Conservation (phyloP, 2,113 vertebrate genomes). For the Brachypteracias leptosomus region DNA sequence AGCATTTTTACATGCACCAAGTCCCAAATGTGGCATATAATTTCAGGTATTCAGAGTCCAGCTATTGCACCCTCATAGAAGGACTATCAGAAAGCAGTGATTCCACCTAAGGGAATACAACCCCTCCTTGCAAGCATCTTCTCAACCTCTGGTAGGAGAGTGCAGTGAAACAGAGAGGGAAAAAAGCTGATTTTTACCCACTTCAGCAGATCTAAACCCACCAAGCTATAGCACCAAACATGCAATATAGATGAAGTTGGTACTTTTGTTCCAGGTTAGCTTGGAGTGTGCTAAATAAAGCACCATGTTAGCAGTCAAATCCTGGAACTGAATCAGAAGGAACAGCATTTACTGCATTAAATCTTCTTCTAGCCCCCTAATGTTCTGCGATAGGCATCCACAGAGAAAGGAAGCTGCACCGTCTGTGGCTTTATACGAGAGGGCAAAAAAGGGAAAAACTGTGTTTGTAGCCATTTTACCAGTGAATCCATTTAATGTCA, state of each 20-base stretch:
- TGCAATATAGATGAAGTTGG: fast-evolving
- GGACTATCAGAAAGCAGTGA: background rate
- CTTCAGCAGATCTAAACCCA: background rate
- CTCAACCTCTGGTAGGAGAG: background rate
- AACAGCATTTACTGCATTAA: background rate
- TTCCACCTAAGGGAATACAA: background rate
- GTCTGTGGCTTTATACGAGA: background rate
- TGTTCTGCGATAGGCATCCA: background rate
- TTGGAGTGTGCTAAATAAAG: background rate
- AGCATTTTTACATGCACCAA: background rate
- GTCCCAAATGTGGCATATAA: background rate
- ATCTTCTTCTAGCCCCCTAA: background rate
- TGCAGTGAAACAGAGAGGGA: background rate
- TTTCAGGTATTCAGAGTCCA: background rate
- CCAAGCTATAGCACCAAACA: background rate
- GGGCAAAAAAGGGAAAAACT: background rate
- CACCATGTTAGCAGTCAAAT: background rate
- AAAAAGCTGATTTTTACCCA: background rate
- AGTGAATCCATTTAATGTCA: background rate
- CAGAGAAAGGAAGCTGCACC: background rate
- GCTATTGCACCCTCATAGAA: background rate
- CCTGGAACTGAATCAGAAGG: background rate
- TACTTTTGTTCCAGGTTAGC: background rate
- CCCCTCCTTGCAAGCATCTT: background rate
- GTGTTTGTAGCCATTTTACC: background rate